phyloP scores from a whole-genome alignment of 2,888 invertebrate genomes.

The Noctua comes region DNA sequence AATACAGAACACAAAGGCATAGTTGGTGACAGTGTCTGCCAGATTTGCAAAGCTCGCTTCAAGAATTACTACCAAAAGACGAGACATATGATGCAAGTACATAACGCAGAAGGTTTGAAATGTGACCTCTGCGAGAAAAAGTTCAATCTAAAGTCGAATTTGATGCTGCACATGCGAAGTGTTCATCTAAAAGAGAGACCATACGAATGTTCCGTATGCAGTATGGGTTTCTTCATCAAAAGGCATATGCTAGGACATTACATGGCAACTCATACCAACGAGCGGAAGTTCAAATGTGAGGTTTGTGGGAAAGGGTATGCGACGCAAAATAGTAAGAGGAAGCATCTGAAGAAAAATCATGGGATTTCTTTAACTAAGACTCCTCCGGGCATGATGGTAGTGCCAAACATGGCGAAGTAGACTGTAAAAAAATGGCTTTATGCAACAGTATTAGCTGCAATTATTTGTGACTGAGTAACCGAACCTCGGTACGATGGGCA shows the following conservation, averaged over 20 bases:
- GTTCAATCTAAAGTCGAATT: conserved; percentile 85
- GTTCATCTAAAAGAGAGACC: conserved; percentile 86
- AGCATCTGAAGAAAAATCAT: conserved; percentile 87
- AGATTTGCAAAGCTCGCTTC: conserved; percentile 86
- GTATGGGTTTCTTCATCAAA: conserved; percentile 86
- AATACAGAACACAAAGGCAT: conserved; percentile 86
- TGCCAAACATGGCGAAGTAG: conserved; percentile 55
- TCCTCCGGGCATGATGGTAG: conserved; percentile 44
- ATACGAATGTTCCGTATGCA: conserved; percentile 85
- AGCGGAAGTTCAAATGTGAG: conserved; percentile 90
- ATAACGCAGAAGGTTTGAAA: conserved; percentile 84
- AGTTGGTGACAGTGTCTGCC: conserved; percentile 86
- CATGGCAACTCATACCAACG: conserved; percentile 87
- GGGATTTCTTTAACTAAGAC: conserved; percentile 71
- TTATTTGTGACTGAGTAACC: not conserved
- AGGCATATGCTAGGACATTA: conserved; percentile 88
- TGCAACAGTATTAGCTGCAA: conserved; percentile 18
- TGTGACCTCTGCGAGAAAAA: conserved; percentile 85
- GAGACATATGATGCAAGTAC: conserved; percentile 85
- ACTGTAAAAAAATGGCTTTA: not conserved
- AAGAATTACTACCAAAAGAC: conserved; percentile 88
- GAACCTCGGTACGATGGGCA: not conserved
- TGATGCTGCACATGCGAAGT: conserved; percentile 84
- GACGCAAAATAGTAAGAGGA: conserved; percentile 83
- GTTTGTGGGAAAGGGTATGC: conserved; percentile 90